These are phyloP conservation scores for Entomobrya multifasciata DNA, from an alignment of 2,888 invertebrate species.

Conservation along the genomic window DNA sequence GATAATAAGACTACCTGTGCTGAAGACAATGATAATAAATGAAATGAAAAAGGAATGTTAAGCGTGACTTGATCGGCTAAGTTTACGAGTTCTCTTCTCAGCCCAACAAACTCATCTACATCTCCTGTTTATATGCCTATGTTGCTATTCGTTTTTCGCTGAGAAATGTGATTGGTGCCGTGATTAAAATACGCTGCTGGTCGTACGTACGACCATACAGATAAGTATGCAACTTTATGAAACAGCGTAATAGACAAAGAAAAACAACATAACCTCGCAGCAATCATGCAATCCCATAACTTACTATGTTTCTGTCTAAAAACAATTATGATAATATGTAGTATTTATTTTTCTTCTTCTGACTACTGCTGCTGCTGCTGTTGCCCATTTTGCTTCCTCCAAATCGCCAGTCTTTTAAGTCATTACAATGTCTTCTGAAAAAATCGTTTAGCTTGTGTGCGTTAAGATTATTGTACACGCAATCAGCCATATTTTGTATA, in stretches of 20 bases:
- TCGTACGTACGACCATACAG: slow-evolving; percentile 3
- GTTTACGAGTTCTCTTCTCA: slow-evolving; percentile 45
- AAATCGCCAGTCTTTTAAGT: background rate
- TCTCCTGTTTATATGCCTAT: no score
- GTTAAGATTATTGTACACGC: background rate
- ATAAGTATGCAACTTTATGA: slow-evolving; percentile 22
- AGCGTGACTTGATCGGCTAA: slow-evolving; percentile 64
- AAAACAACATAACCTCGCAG: slow-evolving; percentile 14
- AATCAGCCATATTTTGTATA: background rate
- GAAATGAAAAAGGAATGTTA: slow-evolving; percentile 32
- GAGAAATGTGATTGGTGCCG: slow-evolving; percentile 34
- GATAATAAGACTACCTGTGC: slow-evolving; percentile 30
- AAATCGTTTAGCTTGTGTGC: slow-evolving; percentile 4
- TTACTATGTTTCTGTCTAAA: slow-evolving; percentile 44
- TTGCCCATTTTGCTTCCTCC: slow-evolving; percentile 6
- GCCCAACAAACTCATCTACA: background rate
- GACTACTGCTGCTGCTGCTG: background rate
- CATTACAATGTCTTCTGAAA: slow-evolving; percentile 4
- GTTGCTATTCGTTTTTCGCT: slow-evolving; percentile 11
- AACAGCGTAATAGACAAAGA: slow-evolving; percentile 11
- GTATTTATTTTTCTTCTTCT: slow-evolving; percentile 30
- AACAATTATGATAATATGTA: slow-evolving; percentile 62
- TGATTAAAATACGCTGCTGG: slow-evolving; percentile 38
- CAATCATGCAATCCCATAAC: slow-evolving; percentile 68
- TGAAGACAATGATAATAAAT: slow-evolving; percentile 28